These are phyloP conservation scores for Lophotriccus pileatus DNA, from an alignment of 2,797 vertebrate species.

Conservation along the genomic window DNA sequence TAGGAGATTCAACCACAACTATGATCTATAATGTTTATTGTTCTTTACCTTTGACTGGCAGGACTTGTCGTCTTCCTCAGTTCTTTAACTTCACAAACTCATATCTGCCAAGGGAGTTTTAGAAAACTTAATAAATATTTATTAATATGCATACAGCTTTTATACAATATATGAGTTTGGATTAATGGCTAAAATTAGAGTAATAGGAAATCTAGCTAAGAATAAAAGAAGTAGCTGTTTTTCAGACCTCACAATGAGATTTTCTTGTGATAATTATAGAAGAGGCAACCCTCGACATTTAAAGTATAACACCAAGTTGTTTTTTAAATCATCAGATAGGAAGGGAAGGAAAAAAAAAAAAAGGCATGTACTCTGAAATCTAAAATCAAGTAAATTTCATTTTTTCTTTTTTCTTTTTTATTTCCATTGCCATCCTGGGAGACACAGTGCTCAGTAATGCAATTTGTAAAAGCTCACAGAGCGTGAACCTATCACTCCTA, in stretches of 20 bases:
- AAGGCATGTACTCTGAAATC: neutral
- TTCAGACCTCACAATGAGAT: neutral
- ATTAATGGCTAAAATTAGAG: neutral
- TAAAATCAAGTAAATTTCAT: neutral
- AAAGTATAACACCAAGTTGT: neutral
- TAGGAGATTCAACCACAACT: neutral
- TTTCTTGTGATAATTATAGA: neutral
- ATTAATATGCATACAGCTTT: neutral
- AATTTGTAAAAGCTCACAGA: neutral
- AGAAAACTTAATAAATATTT: neutral
- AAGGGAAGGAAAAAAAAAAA: rapidly evolving
- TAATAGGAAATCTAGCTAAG: neutral
- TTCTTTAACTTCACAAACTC: neutral
- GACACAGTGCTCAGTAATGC: neutral
- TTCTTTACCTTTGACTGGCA: neutral
- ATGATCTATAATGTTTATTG: neutral
- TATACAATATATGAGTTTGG: neutral
- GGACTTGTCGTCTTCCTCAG: neutral
- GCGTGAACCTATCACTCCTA: neutral
- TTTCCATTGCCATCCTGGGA: neutral
- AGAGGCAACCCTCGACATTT: neutral
- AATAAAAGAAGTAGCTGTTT: neutral
- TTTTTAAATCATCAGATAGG: neutral
- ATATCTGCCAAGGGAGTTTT: neutral
- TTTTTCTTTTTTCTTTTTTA: neutral